A percentile compares a stretch with the other conserved stretches of the same genome.
phyloP scores from a whole-genome alignment of 2,113 vertebrate genomes.

The Ophiodon elongatus region DNA sequence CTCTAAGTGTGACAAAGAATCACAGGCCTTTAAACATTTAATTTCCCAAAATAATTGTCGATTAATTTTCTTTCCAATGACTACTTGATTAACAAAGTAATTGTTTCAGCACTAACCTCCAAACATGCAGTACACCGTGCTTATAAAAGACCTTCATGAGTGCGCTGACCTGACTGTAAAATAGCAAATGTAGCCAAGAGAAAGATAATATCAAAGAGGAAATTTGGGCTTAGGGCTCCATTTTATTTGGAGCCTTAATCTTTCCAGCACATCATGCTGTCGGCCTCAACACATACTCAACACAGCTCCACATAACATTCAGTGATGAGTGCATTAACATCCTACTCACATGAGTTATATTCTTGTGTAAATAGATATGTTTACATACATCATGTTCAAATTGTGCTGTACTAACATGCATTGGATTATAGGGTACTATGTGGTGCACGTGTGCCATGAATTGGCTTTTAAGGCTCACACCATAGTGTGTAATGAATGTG shows the following conservation, averaged over 20 bases:
- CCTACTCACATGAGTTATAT: conserved; percentile 17
- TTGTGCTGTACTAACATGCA: conserved; percentile 7
- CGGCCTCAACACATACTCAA: conserved; percentile 38
- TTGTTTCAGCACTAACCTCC: background rate
- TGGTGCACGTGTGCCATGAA: background rate
- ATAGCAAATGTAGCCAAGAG: conserved; percentile 58
- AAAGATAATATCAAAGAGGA: conserved; percentile 65
- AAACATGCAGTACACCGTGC: background rate
- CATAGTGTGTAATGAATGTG: conserved; percentile 28
- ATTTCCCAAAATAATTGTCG: background rate
- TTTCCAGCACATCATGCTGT: conserved; percentile 58
- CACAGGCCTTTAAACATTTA: background rate
- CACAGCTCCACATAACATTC: conserved; percentile 31
- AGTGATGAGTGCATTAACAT: conserved; percentile 28
- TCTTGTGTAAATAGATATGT: background rate
- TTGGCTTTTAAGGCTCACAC: conserved; percentile 3
- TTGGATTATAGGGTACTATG: background rate
- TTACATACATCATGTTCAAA: background rate
- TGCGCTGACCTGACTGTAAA: conserved; percentile 27
- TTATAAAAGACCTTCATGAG: conserved; percentile 6
- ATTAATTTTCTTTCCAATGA: background rate
- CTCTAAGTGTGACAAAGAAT: background rate
- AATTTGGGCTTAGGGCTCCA: conserved; percentile 64
- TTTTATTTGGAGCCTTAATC: conserved; percentile 72
- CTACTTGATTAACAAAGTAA: background rate